Conservation (phyloP, 2,888 invertebrate species). For the Dinocampus coccinellae region DNA sequence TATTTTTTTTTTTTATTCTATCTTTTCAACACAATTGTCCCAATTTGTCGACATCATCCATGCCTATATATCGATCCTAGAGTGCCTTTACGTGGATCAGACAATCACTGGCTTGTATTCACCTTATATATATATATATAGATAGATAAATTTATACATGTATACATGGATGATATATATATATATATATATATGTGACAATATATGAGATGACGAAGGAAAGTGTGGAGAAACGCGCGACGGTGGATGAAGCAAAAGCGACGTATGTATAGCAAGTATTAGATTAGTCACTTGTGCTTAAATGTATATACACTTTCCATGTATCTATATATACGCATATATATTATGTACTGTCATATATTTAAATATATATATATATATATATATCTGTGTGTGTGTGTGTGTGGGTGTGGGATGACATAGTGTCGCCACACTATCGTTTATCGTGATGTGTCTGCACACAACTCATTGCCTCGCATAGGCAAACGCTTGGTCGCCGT, state of each 20-base stretch:
- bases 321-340: slow-evolving; percentile 21
- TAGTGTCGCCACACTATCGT: slow-evolving; percentile 20
- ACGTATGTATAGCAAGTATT: slow-evolving; percentile 50
- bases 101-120: slow-evolving; percentile 6
- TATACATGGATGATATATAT: background rate
- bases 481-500: slow-evolving; percentile 40
- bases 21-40: background rate
- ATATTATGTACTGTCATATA: background rate
- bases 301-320: slow-evolving; percentile 11
- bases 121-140: background rate
- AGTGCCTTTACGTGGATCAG: background rate
- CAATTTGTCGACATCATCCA: slow-evolving; percentile 22
- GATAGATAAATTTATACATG: background rate
- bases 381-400: slow-evolving; percentile 6
- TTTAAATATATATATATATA: slow-evolving; percentile 2
- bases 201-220: slow-evolving; percentile 39
- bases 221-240: slow-evolving; percentile 4
- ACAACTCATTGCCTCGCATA: slow-evolving; percentile 30
- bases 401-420: background rate
- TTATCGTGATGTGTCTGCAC: slow-evolving; percentile 15
- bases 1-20: background rate
- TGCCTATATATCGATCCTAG: slow-evolving; percentile 6
- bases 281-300: slow-evolving; percentile 52
- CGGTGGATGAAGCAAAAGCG: slow-evolving; percentile 35
- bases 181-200: slow-evolving; percentile 19